phyloP scores from a whole-genome alignment of 2,113 vertebrate species.

The Mola mola region DNA sequence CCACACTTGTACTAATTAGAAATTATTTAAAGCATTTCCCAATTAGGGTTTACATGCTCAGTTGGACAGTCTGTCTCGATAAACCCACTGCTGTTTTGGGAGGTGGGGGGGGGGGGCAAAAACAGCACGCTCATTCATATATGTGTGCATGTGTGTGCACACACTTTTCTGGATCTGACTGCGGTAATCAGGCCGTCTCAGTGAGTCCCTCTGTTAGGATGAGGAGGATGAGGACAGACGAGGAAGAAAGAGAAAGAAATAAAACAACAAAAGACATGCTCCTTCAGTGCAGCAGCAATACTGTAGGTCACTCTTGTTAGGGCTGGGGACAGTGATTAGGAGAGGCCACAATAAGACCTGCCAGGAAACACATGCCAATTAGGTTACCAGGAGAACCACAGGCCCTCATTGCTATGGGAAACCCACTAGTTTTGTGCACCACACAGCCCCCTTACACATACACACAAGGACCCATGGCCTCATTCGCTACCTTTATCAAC shows the following conservation, averaged over 20 bases:
- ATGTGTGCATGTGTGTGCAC: slow-evolving; percentile 16
- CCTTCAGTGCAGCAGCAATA: slow-evolving; percentile 74
- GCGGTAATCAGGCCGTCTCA: slow-evolving; percentile 75
- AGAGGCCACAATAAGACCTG: slow-evolving; percentile 79
- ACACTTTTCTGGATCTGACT: slow-evolving; percentile 54
- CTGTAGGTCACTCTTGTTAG: slow-evolving; percentile 79
- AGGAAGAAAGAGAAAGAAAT: slow-evolving; percentile 72
- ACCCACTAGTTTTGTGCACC: slow-evolving; percentile 58
- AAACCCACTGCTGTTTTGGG: slow-evolving; percentile 74
- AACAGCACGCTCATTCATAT: slow-evolving; percentile 44
- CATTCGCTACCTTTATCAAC: slow-evolving; percentile 46
- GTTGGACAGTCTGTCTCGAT: slow-evolving; percentile 77
- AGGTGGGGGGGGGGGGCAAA: slow-evolving; percentile 1
- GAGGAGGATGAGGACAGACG: slow-evolving; percentile 67
- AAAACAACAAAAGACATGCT: slow-evolving; percentile 79
- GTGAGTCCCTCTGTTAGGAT: slow-evolving; percentile 62
- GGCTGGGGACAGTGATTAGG: slow-evolving; percentile 80
- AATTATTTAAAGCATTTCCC: slow-evolving; percentile 90
- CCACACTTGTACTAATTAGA: slow-evolving; percentile 92
- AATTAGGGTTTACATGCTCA: slow-evolving; percentile 89
- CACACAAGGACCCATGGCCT: slow-evolving; percentile 14
- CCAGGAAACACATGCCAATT: slow-evolving; percentile 83
- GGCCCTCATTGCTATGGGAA: slow-evolving; percentile 76
- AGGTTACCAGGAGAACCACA: slow-evolving; percentile 81
- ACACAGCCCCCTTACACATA: slow-evolving; percentile 13